phyloP scores from a whole-genome alignment of 2,797 vertebrate genomes.

The Acipenser ruthenus region DNA sequence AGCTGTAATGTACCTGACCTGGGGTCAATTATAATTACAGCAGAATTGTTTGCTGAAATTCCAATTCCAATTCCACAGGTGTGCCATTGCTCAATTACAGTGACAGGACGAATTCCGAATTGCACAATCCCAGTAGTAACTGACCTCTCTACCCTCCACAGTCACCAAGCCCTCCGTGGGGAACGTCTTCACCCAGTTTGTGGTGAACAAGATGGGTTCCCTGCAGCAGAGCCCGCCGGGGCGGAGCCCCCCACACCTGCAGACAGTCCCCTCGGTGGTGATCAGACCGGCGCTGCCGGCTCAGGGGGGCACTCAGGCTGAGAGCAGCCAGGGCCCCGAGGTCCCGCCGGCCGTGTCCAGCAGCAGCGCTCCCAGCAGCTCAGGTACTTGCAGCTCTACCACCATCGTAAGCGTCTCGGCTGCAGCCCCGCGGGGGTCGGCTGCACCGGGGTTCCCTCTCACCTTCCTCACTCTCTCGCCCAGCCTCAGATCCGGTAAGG shows the following conservation, averaged over 20 bases:
- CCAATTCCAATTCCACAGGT: no score
- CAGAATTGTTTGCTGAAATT: no score
- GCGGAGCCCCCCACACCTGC: slow-evolving; percentile 43
- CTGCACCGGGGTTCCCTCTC: slow-evolving; percentile 38
- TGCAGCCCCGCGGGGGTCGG: slow-evolving; percentile 35
- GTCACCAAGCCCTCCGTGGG: slow-evolving; percentile 48
- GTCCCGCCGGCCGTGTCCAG: neutral
- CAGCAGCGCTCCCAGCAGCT: slow-evolving; percentile 40
- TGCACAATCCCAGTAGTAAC: no score
- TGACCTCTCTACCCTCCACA: slow-evolving; percentile 22
- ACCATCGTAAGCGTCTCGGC: slow-evolving; percentile 42
- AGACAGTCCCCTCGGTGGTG: slow-evolving; percentile 44
- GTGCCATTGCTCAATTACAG: no score
- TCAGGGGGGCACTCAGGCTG: slow-evolving; percentile 19
- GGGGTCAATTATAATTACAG: no score
- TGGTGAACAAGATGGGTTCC: slow-evolving; percentile 61
- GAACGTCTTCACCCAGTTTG: slow-evolving; percentile 61
- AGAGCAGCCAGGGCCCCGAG: slow-evolving; percentile 6
- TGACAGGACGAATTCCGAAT: no score
- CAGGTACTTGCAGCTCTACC: slow-evolving; percentile 48
- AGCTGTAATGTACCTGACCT: no score
- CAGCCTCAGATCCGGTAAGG: slow-evolving; percentile 56
- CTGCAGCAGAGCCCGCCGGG: slow-evolving; percentile 55
- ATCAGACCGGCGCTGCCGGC: slow-evolving; percentile 41
- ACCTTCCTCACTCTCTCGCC: slow-evolving; percentile 49